Conservation (phyloP, 2,113 vertebrate species). For the Rhynchomys soricoides region DNA sequence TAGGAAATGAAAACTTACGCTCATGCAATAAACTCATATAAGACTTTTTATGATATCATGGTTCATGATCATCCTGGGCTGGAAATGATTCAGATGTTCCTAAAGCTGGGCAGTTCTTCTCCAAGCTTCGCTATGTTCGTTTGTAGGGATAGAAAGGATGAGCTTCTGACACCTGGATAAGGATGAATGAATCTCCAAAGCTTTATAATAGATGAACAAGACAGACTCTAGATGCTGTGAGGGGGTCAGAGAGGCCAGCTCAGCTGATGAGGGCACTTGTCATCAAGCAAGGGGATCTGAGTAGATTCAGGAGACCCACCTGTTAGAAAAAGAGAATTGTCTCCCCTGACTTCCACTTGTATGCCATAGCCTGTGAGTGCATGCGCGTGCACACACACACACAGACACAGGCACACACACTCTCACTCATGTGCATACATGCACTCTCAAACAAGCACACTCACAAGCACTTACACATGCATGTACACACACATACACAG, state of each 20-base stretch:
- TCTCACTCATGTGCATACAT: neutral
- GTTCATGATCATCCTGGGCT: neutral
- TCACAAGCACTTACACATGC: too few relatives aligned
- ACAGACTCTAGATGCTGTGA: neutral
- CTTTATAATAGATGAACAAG: neutral
- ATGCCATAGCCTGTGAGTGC: too few relatives aligned
- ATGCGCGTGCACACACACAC: too few relatives aligned
- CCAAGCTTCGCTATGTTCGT: neutral
- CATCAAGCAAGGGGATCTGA: neutral
- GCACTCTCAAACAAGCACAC: neutral
- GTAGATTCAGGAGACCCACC: neutral
- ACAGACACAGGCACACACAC: too few relatives aligned
- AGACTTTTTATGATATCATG: neutral
- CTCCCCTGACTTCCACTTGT: neutral
- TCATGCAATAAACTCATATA: neutral
- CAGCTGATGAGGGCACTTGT: neutral
- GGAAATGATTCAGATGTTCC: neutral
- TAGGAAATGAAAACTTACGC: neutral
- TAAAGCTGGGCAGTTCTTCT: neutral
- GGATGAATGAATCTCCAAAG: neutral
- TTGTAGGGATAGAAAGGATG: neutral
- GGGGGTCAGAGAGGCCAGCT: neutral
- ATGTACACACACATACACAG: neutral
- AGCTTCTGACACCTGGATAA: neutral
- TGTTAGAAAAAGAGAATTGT: neutral